A percentile compares a stretch with the other conserved stretches of the same genome.
phyloP scores from a whole-genome alignment of 2,113 vertebrate species.

The Prunella himalayana region DNA sequence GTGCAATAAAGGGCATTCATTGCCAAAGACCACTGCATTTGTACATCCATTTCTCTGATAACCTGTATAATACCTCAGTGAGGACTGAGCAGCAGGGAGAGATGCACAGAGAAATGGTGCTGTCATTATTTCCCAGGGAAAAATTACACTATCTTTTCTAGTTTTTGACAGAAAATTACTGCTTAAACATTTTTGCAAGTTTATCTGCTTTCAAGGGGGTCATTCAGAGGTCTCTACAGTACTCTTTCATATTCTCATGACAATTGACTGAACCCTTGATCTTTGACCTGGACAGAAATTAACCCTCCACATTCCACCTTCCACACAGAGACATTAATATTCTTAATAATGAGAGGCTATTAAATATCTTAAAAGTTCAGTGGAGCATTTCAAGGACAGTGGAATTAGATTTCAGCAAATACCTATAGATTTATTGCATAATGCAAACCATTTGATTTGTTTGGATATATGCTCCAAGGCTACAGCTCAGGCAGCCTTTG shows the following conservation, averaged over 20 bases:
- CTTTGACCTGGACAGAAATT: constrained; percentile 73
- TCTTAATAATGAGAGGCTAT: constrained; percentile 42
- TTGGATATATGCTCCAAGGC: neutral
- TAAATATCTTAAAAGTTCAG: constrained; percentile 56
- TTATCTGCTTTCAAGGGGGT: constrained; percentile 8
- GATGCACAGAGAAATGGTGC: neutral
- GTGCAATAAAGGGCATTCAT: neutral
- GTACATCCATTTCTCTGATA: neutral
- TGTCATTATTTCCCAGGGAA: neutral
- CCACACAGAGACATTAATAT: neutral
- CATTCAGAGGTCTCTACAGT: constrained; percentile 17
- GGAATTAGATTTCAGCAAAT: constrained; percentile 49
- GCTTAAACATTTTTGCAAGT: constrained; percentile 18
- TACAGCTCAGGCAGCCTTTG: neutral
- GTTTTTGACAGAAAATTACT: constrained; percentile 11
- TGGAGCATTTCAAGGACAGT: constrained; percentile 59
- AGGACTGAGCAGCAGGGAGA: neutral
- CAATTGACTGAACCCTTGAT: constrained; percentile 79
- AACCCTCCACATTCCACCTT: constrained; percentile 20
- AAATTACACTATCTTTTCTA: neutral
- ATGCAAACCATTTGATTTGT: constrained; percentile 47
- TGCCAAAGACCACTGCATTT: neutral
- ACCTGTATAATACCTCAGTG: neutral
- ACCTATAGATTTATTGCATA: constrained; percentile 54
- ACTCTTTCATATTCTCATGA: constrained; percentile 64